Percentiles rank a stretch among this genome's conserved stretches.
These are phyloP conservation scores for Phyllostomus discolor DNA, from an alignment of 2,113 vertebrate species.

Conservation along the genomic window DNA sequence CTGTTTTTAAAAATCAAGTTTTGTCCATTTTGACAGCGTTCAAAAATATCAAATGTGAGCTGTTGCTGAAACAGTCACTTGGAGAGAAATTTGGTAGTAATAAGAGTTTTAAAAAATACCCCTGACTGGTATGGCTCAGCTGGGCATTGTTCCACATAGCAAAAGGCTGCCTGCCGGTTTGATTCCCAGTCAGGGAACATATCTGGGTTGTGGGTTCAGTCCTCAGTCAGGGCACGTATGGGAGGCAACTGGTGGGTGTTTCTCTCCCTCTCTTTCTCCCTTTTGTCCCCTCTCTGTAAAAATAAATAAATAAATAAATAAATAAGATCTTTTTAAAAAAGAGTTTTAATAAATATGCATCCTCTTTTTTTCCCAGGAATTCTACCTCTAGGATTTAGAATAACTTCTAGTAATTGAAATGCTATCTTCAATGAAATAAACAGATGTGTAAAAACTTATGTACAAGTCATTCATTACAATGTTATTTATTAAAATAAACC, in stretches of 20 bases:
- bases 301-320: too few species aligned
- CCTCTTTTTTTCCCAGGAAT: background rate
- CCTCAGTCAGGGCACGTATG: too few species aligned
- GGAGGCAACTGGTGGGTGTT: too few species aligned
- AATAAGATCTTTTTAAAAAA: slow-evolving; percentile 20
- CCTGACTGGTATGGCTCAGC: too few species aligned
- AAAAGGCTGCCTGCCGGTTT: too few species aligned
- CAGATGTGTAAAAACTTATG: background rate
- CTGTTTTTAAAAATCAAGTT: background rate
- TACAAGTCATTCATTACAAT: background rate
- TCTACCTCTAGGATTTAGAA: background rate
- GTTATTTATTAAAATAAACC: slow-evolving; percentile 30
- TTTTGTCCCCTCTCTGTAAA: too few species aligned
- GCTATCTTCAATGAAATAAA: background rate
- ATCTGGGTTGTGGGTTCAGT: too few species aligned
- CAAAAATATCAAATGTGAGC: background rate
- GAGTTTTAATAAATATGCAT: background rate
- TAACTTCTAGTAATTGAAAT: background rate
- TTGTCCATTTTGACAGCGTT: background rate
- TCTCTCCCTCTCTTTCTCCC: too few species aligned
- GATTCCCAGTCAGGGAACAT: too few species aligned
- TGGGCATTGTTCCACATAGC: too few species aligned
- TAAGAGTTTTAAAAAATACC: slow-evolving; percentile 13
- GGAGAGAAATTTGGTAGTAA: background rate
- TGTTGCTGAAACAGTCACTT: background rate